Percentiles rank a stretch among this genome's conserved stretches.
These are phyloP conservation scores for Callinectes sapidus DNA, from an alignment of 2,888 invertebrate species.

Conservation along the genomic window DNA sequence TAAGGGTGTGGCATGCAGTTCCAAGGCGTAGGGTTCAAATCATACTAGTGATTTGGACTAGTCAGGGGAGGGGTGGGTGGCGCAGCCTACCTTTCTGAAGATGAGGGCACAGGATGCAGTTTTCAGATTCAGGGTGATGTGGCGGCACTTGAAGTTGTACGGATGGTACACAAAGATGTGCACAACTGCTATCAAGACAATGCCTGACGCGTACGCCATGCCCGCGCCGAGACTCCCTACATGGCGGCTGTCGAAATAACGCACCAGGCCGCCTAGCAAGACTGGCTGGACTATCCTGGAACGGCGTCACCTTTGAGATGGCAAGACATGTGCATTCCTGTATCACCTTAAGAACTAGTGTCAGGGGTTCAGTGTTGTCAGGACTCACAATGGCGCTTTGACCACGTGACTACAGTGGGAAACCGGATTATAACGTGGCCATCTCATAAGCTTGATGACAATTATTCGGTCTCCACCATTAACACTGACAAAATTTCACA, in stretches of 20 bases:
- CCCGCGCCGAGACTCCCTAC: conserved; percentile 78
- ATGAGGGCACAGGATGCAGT: conserved; percentile 89
- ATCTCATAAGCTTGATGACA: too few relatives aligned
- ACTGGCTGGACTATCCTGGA: conserved; percentile 68
- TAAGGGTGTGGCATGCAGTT: background rate
- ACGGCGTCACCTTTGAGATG: conserved; percentile 30
- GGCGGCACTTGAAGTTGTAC: conserved; percentile 88
- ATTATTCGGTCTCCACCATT: too few relatives aligned
- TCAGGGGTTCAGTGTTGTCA: background rate
- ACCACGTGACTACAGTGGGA: background rate
- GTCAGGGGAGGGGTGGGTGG: background rate
- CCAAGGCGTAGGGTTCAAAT: background rate
- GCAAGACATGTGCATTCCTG: background rate
- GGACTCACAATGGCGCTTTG: background rate
- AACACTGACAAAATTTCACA: too few relatives aligned
- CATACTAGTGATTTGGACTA: background rate
- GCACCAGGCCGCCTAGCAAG: conserved; percentile 67
- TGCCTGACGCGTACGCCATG: conserved; percentile 85
- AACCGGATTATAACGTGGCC: too few relatives aligned
- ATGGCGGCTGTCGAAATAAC: conserved; percentile 61
- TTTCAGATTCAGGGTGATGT: conserved; percentile 89
- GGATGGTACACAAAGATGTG: conserved; percentile 90
- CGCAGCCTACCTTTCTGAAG: conserved; percentile 84
- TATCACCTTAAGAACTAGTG: background rate
- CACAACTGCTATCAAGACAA: conserved; percentile 84